Evolutionary conservation across 1,140 invertebrate species (phyloP), one percentile per base, ranked within the genome.

Genomic region (Papilio polytes): DNA sequence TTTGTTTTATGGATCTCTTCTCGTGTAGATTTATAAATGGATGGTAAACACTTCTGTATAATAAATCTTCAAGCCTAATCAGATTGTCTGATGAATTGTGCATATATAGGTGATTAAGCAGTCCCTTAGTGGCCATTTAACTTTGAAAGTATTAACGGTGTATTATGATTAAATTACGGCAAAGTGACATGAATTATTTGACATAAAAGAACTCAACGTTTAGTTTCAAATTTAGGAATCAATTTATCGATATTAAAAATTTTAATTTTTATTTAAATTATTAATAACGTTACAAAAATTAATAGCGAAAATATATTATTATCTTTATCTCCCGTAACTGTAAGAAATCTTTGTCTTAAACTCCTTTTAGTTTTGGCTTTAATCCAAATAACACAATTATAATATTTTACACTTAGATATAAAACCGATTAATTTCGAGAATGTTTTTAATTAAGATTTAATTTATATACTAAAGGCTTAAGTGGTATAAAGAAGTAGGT

Each of bases 1-100:
- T 44, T 70, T 70, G 26, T 70, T 70, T 31, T 31, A 31, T 13
- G 63, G 63, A 70, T 63, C 59, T 63, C 22, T 70, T 31, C 63
- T 4, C 26, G 3, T 59, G 20, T 59, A 20, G 18, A 59, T n/a
- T n/a, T 2, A 63, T 63, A 31, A 36, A 70, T 70, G 22, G 13
- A 31, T 66, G 13, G 59, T 26, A 63, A 26, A 26, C 59, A 36
- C 26, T 18, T 36, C 15, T 70, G 0, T 18, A 15, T 70, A 31
- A 70, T 70, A 31, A 63, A 63, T 63, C 20, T 63, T 63, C 20
- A 22, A 22, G 10, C 0, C 20, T 63, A 12, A 26, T 26, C 22
- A 22, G 9, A 26, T 0, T 63, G 22, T 6, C 15, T 51, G 48
- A 51, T 7, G 48, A 51, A 51, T 2, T 51, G 18, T 18, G 48